Evolutionary conservation across 2,888 invertebrate genomes (phyloP), one percentile per base, ranked within the genome.

Genomic region (Tenthredo amoena): DNA sequence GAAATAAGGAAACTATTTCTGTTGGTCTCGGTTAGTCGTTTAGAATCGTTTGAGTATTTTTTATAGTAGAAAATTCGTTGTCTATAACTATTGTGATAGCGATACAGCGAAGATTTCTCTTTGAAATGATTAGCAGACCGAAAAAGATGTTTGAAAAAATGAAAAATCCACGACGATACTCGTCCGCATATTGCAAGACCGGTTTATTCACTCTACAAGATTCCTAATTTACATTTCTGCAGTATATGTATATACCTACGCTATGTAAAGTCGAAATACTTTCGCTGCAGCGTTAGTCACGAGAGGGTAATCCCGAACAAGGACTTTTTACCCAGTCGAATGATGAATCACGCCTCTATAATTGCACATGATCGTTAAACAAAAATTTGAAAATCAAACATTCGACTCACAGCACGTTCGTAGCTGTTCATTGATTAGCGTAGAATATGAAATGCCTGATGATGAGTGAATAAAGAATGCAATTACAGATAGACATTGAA

Each of bases 251-350:
- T 74, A 31, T 26, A 26, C n/a, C 34, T 40, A 40, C 40, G 9
- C n/a, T 47, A 47, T 21, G 21, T 31, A 26, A 77, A 77, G 50
- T 50, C 34, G 15, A 40, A 50, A 77, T 26, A 77, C 55, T 55
- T 55, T 55, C 12, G 37, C 77, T 37, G 77, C 77, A 77, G 34
- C 26, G 31, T 77, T 77, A 77, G 77, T 77, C 77, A 77, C 34
- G 55, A 77, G 55, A 26, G 50, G 40, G 26, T 77, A 77, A 77
- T 34, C 31, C 74, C 31, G 72, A 26, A 18, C 43, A 12, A n/a
- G n/a, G 7, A 47, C 6, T 31, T 26, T 47, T 77, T 50, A 6
- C 15, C 18, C 18, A 68, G 21, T 6, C 18, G 34, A 68, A 31
- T 77, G 77, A 31, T 77, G 77, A 77, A 77, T 77, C 77, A 77